Evolutionary conservation across 2,888 invertebrate species (phyloP), one percentile per base, ranked within the genome.

Genomic region (Nomada ferruginata): DNA sequence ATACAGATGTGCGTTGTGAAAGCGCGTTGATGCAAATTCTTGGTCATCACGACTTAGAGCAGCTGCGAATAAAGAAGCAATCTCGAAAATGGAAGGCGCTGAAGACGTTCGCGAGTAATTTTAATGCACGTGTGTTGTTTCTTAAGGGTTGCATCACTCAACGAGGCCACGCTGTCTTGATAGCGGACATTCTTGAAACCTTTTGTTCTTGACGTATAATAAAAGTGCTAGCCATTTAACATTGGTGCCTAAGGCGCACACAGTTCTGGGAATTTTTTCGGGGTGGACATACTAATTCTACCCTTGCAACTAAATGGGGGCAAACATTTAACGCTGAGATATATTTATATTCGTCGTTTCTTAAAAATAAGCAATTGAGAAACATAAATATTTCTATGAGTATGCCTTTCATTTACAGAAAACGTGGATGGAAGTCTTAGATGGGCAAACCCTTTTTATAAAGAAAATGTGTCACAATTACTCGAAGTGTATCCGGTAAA

Each of bases 61-160:
- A 29, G 29, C 11, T 11, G 64, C 10, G 64, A 76, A 80, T 73
- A 76, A 68, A 71, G 81, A 71, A 85, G 71, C 85, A 85, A 85
- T 84, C 85, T 85, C 64, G 72, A 71, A 47, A 74, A 85, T 81
- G 85, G 71, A 81, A 85, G 84, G 71, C 63, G 76, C 20, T 71
- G 84, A 60, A 73, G 73, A 70, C 65, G 65, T 55, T 63, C 52
- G 29, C 60, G 65, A 63, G 73, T 80, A 66, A 84, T 84, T 81
- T 70, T 76, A 66, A 84, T 74, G 44, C 63, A 57, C 18, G 57
- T 29, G n/a, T 68, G 61, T 44, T 0, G 20, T 42, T 68, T n/a
- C 66, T 68, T 60, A 50, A 52, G 53, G 20, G 20, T 4, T 18
- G 29, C 5, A 65, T 59, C 18, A 60, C 26, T 72, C 73, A 29